phyloP scores from a whole-genome alignment of 2,113 vertebrate genomes.

The Poeciliopsis occidentalis region DNA sequence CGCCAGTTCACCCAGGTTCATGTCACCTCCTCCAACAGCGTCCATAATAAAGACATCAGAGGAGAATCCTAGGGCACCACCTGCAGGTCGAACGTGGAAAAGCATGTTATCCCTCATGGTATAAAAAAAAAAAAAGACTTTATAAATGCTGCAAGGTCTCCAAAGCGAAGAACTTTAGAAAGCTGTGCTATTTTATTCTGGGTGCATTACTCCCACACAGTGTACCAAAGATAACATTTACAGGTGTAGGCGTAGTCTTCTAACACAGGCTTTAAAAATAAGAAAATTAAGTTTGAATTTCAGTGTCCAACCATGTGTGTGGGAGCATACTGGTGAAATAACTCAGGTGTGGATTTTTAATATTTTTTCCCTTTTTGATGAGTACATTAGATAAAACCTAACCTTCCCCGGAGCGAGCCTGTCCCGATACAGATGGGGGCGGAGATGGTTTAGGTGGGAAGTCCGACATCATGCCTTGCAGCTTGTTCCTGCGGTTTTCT shows the following conservation, averaged over 20 bases:
- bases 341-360: too few relatives aligned
- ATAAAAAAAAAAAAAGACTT: not conserved
- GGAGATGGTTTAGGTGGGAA: slow-evolving; percentile 84
- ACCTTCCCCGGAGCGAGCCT: slow-evolving; percentile 86
- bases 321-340: not conserved
- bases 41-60: slow-evolving; percentile 93
- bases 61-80: slow-evolving; percentile 87
- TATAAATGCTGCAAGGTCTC: not conserved
- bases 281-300: slow-evolving; percentile 20
- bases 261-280: slow-evolving; percentile 17
- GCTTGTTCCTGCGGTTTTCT: slow-evolving; percentile 89
- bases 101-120: not conserved
- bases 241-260: slow-evolving; percentile 22
- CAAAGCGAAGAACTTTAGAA: slow-evolving; percentile 1
- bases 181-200: slow-evolving; percentile 1
- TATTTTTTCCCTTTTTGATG: not conserved
- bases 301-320: not conserved
- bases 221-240: slow-evolving; percentile 41
- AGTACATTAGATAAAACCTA: slow-evolving; percentile 41
- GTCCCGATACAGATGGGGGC: slow-evolving; percentile 81
- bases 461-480: slow-evolving; percentile 89
- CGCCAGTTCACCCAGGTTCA: slow-evolving; percentile 92
- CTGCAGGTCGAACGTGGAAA: slow-evolving; percentile 67
- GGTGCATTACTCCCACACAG: slow-evolving; percentile 26
- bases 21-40: slow-evolving; percentile 86